A percentile compares a stretch with the other conserved stretches of the same genome.
Conservation (phyloP, 2,113 vertebrate genomes). For the Xenus cinereus region DNA sequence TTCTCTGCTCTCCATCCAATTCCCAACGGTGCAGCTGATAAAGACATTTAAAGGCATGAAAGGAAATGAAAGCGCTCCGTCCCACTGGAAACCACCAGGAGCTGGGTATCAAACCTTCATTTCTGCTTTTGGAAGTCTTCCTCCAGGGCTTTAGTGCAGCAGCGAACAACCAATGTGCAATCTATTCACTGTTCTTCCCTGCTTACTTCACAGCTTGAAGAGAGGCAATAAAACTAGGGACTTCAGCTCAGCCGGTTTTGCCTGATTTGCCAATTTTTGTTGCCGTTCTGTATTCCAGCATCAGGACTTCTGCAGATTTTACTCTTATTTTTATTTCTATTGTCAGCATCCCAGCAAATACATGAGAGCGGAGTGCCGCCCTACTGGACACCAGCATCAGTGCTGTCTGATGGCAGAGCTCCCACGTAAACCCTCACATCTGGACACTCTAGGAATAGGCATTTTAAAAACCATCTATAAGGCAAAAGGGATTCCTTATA, state of each 20-base stretch:
- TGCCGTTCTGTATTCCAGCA: background rate
- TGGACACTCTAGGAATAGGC: background rate
- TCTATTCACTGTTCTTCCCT: background rate
- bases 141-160: background rate
- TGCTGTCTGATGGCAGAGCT: background rate
- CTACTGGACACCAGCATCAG: background rate
- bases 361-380: background rate
- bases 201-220: constrained; percentile 25
- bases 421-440: background rate
- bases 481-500: background rate
- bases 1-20: background rate
- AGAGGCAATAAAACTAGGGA: background rate
- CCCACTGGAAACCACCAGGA: constrained; percentile 12
- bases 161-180: background rate
- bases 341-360: background rate
- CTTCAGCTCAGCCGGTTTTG: background rate
- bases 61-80: background rate
- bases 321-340: background rate
- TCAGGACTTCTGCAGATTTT: background rate
- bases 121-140: constrained; percentile 1
- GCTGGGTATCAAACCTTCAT: background rate
- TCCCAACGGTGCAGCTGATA: background rate
- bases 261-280: background rate
- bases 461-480: background rate
- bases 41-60: constrained; percentile 18